Conservation (phyloP, 2,888 invertebrate genomes). For the Microlaimidae sp. region DNA sequence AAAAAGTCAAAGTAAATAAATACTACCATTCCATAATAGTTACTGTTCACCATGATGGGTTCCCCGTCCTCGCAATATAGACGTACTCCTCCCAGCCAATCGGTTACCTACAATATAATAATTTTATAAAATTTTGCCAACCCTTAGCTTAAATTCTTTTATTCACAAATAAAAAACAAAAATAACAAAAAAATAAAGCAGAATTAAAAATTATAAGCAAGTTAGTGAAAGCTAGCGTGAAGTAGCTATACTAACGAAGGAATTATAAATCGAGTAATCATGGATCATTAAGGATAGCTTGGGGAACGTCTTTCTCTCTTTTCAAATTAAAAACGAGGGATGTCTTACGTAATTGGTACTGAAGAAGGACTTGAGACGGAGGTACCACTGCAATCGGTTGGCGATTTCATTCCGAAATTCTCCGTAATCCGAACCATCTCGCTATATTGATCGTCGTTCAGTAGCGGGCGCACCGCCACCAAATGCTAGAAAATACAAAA, state of each 20-base stretch:
- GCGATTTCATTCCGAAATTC: slow-evolving; percentile 77
- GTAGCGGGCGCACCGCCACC: slow-evolving; percentile 68
- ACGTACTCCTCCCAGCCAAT: slow-evolving; percentile 99
- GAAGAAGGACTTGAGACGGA: slow-evolving; percentile 81
- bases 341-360: slow-evolving; percentile 44
- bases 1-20: neutral
- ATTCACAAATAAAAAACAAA: no score
- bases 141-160: neutral
- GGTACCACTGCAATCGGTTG: slow-evolving; percentile 75
- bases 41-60: slow-evolving; percentile 92
- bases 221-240: no score
- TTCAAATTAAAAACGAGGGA: no score
- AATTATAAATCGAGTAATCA: no score
- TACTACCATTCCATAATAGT: slow-evolving; percentile 72
- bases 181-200: no score
- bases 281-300: no score
- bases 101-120: slow-evolving; percentile 66
- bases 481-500: slow-evolving; percentile 53
- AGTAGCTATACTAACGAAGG: no score
- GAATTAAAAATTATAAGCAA: no score
- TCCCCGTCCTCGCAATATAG: slow-evolving; percentile 79
- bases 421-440: slow-evolving; percentile 61
- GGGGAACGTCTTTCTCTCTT: no score
- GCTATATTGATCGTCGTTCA: slow-evolving; percentile 58
- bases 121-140: neutral